Base-by-base conservation (phyloP, 2,113 vertebrate species). In the Saccopteryx bilineata region DNA sequence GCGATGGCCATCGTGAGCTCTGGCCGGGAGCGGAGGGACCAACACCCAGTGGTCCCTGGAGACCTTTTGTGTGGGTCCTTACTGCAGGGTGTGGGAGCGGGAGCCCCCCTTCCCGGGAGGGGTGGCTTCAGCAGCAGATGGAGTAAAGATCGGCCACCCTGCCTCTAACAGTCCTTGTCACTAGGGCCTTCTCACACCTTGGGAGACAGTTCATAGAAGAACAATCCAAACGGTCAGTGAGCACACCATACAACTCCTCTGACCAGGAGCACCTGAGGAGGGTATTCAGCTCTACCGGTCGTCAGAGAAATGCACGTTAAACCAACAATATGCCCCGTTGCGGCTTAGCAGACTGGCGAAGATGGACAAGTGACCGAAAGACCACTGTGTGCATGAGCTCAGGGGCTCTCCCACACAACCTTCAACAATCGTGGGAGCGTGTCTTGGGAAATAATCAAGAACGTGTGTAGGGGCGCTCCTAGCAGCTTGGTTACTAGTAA, bases 231-330 rank as follows among this genome's bases (percentile, higher is more conserved):
- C 31, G 54, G 54, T 19, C 9, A 5, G 0, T 31, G 23, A 74
- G 54, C 52, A 2, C 21, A 39, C 1, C 11, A 2, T 6, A 58
- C 33, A 17, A 18, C 0, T 39, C 39, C 39, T 2, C 39, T 39
- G 39, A 39, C 39, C 39, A 39, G 39, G 39, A 39, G 39, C 39
- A 39, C 39, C 39, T 39, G 39, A 39, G 39, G 39, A 39, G 39
- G 39, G 39, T 39, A 5, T 14, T n/a, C 26, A 12, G 12, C 50
- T 84, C 28, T 69, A 0, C 31, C 0, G 7, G 7, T 52, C 21
- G 5, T 1, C 54, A 31, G 81, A 92, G 84, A 50, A 28, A 39
- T 52, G 85, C 2, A 23, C 31, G 63, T 23, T 9, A 19, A 24
- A n/a, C 60, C 56, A 33, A 7, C 26, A 2, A 1, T 8, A 10